Base-by-base conservation (phyloP, 2,797 vertebrate species). In the Botia kubotai region DNA sequence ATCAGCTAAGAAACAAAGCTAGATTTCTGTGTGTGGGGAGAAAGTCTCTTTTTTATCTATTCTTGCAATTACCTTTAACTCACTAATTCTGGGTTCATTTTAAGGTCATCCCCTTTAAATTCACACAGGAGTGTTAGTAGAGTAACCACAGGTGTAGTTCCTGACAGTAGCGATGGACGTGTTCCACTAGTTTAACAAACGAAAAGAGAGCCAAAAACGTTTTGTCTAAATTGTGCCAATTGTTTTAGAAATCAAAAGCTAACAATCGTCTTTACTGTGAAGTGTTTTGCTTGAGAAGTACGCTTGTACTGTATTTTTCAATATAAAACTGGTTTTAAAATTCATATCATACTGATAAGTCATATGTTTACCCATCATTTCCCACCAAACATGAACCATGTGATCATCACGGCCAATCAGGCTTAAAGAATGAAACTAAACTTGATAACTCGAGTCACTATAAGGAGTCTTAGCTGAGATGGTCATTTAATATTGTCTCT, bases 331-430 rank as follows among this genome's bases (percentile, higher is more conserved):
- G 2, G 33, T 26, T 26, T 26, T 26, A 26, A 33, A 33, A 33
- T 33, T 33, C 33, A 33, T 33, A 33, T 26, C 23, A 26, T 26
- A 26, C 23, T 26, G 23, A 26, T 33, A 33, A 33, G 13, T 55
- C 75, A 72, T 50, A 46, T 21, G 7, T 26, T 52, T 68, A 81
- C 68, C 72, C 62, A 66, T 65, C 21, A 50, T 65, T 33, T 33
- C 33, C 33, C 33, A 33, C 60, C 69, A 43, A 81, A 75, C 80
- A 82, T 80, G 72, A 84, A 79, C 58, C 79, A 55, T 63, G 74
- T 75, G 76, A 84, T 84, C 78, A 81, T 81, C 68, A 75, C 77
- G 68, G 68, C 62, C 80, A 77, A 82, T 84, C 85, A 78, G 57
- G 60, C 29, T 72, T 83, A 83, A 67, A 76, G 81, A 70, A 84